Percentiles rank a stretch among this genome's conserved stretches.
Evolutionary conservation across 2,888 invertebrate genomes (phyloP).

Genomic region (Magallana nippona): DNA sequence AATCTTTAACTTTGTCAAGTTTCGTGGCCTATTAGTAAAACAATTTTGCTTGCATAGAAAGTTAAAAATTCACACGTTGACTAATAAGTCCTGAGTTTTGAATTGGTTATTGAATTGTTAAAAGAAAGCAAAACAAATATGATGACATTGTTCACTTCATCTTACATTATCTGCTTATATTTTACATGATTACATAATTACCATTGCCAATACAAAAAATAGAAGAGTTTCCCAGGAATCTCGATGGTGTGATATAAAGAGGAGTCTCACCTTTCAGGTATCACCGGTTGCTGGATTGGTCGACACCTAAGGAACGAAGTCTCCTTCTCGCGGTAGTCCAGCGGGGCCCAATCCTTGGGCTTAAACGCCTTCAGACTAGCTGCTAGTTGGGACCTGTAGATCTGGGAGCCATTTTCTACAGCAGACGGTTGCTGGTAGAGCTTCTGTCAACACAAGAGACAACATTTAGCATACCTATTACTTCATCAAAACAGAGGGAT

Average conservation of each 20-base stretch:
- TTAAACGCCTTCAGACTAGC: slow-evolving; percentile 72
- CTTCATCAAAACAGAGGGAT: not conserved
- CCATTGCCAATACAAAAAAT: too few species aligned
- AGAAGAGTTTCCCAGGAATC: too few species aligned
- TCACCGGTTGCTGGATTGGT: slow-evolving; percentile 57
- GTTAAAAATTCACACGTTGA: too few species aligned
- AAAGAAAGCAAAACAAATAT: too few species aligned
- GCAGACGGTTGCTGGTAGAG: slow-evolving; percentile 57
- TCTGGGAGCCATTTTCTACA: slow-evolving; percentile 62
- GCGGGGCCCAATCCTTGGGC: slow-evolving; percentile 67
- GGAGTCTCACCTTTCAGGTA: slow-evolving; percentile 53
- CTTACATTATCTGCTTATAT: too few species aligned
- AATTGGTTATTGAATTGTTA: too few species aligned
- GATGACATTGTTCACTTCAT: too few species aligned
- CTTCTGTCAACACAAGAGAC: slow-evolving; percentile 61
- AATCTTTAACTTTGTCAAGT: not conserved
- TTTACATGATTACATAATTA: too few species aligned
- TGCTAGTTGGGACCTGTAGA: slow-evolving; percentile 67
- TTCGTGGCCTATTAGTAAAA: not conserved
- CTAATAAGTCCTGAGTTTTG: too few species aligned
- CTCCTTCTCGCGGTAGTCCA: slow-evolving; percentile 62
- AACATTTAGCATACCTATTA: not conserved
- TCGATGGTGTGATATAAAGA: not conserved
- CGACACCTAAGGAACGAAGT: slow-evolving; percentile 62
- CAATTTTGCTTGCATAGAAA: not conserved